Evolutionary conservation across 2,797 vertebrate genomes (phyloP), one percentile per base, ranked within the genome.

Genomic region (Scomberomorus guttatus): DNA sequence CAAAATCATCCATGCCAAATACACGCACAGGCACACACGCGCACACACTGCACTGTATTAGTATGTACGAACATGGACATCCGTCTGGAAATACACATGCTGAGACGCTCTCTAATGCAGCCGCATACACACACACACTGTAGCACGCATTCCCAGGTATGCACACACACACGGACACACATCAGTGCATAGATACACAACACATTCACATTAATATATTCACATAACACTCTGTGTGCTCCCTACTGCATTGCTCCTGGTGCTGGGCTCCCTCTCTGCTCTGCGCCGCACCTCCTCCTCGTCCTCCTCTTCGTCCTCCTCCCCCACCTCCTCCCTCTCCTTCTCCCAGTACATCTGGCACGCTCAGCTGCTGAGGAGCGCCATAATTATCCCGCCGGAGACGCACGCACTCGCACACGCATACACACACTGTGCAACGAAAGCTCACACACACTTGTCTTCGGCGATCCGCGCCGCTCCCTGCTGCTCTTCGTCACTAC

Each of bases 301-400:
- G 68, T 83, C 80, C 52, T 82, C 97, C 24, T 72, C 70, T n/a
- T 55, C 57, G 92, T 93, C 96, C 77, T 95, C 96, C 96, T 96
- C 97, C 65, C 81, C 97, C 88, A 60, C 90, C 86, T 42, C 82
- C 94, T 94, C 96, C 87, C 96, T 96, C 96, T 97, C 97, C 96
- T 96, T 96, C 91, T 92, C 93, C 93, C 93, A 86, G 87, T 98
- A 97, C 97, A 98, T 98, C 98, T 97, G 96, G 96, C 97, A 97
- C 96, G 97, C 97, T 99, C 98, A 98, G 98, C 98, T 99, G 98
- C 94, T 93, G 97, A 97, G 97, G 97, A 98, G 97, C 96, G 93
- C 95, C 97, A 95, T 99, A 99, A 99, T 99, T 99, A 99, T 98
- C 97, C 97, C 97, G 95, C 96, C 94, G 95, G 97, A 97, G 97